A percentile compares a stretch with the other conserved stretches of the same genome.
Conservation (phyloP, 2,797 vertebrate species). For the Smutsia temminckii region DNA sequence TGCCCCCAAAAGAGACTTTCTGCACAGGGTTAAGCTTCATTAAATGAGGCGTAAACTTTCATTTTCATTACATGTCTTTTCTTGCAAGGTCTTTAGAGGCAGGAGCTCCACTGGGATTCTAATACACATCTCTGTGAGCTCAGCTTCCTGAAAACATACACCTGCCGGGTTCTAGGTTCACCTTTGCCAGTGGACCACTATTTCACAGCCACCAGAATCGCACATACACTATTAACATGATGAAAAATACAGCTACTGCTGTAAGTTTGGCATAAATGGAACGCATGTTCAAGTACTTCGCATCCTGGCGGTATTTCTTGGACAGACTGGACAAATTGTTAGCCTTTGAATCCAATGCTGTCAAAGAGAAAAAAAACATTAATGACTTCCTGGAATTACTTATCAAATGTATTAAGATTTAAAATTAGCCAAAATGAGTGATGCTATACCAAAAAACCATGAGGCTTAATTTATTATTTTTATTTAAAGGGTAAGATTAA, state of each 20-base stretch:
- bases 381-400: constrained; percentile 44
- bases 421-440: constrained; percentile 46
- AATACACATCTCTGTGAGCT: constrained; percentile 84
- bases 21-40: constrained; percentile 76
- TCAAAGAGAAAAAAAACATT: constrained; percentile 65
- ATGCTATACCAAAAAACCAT: neutral
- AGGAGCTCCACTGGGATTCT: constrained; percentile 82
- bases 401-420: constrained; percentile 29
- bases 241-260: constrained; percentile 95
- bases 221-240: constrained; percentile 98
- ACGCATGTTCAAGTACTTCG: constrained; percentile 98
- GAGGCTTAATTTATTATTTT: neutral
- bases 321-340: constrained; percentile 97
- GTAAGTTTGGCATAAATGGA: constrained; percentile 99
- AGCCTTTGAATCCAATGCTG: constrained; percentile 98
- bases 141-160: constrained; percentile 82
- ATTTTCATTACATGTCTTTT: constrained; percentile 76
- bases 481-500: neutral
- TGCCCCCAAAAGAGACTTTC: constrained; percentile 76
- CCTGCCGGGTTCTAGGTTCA: constrained; percentile 78
- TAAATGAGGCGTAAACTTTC: constrained; percentile 73
- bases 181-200: constrained; percentile 58
- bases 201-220: constrained; percentile 99
- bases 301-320: constrained; percentile 98
- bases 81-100: constrained; percentile 73